These are phyloP conservation scores for Steinernema hermaphroditum DNA, from an alignment of 2,888 invertebrate species.

Conservation along the genomic window DNA sequence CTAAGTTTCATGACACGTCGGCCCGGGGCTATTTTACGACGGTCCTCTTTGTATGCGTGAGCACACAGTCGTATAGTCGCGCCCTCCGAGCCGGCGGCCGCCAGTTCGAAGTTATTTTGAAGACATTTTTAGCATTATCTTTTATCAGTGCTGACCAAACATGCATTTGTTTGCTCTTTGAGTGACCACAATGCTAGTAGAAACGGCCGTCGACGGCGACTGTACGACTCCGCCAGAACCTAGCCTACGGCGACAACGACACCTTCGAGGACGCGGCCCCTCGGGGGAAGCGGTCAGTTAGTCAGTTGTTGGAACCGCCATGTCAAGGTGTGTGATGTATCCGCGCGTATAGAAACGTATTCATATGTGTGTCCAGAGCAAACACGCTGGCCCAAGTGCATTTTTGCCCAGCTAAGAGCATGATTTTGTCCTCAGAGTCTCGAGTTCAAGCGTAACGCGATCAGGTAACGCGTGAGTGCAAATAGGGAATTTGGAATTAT, in stretches of 20 bases:
- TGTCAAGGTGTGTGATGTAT: slow-evolving; percentile 20
- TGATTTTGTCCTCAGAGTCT: slow-evolving; percentile 14
- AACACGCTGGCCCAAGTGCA: slow-evolving; percentile 13
- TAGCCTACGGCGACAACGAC: slow-evolving; percentile 15
- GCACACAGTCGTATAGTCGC: slow-evolving; percentile 28
- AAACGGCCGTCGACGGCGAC: slow-evolving; percentile 13
- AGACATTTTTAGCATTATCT: slow-evolving; percentile 31
- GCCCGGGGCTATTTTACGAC: slow-evolving; percentile 28
- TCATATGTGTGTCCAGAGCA: slow-evolving; percentile 14
- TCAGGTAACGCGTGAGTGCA: slow-evolving; percentile 30
- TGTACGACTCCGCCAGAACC: slow-evolving; percentile 28
- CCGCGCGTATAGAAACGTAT: slow-evolving; percentile 1
- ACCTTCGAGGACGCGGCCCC: slow-evolving; percentile 11
- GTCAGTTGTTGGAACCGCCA: slow-evolving; percentile 12
- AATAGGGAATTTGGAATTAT: slow-evolving; percentile 23
- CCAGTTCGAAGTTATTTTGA: slow-evolving; percentile 27
- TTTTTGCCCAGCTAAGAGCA: background rate
- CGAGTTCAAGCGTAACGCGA: slow-evolving; percentile 9
- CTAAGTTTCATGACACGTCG: slow-evolving; percentile 30
- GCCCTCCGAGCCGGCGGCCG: background rate
- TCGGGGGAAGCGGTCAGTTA: background rate
- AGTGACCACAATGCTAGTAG: slow-evolving; percentile 28
- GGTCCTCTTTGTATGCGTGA: slow-evolving; percentile 25
- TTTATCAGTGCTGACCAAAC: slow-evolving; percentile 29
- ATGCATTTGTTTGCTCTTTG: slow-evolving; percentile 29